Conservation (phyloP, 2,113 vertebrate species). For the Murina feae region DNA sequence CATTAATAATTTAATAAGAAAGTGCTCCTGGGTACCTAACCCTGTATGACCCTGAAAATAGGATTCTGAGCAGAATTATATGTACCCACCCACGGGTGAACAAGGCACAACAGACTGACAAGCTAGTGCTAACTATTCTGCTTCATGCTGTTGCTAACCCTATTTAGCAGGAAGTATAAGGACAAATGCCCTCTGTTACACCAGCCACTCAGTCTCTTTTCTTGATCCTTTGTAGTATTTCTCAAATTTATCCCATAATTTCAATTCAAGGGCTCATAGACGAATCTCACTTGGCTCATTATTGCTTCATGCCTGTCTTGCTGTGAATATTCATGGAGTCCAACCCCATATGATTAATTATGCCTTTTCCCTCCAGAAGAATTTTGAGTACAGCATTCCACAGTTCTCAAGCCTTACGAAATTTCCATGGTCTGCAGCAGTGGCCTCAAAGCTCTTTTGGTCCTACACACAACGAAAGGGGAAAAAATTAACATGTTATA, state of each 20-base stretch:
- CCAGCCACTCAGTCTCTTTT: background rate
- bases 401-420: background rate
- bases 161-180: background rate
- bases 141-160: background rate
- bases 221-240: background rate
- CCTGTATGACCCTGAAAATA: background rate
- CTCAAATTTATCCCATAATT: background rate
- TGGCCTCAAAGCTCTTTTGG: background rate
- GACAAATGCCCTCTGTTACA: background rate
- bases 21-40: background rate
- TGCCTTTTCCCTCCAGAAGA: background rate
- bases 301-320: background rate
- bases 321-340: background rate
- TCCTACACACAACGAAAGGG: too few relatives aligned
- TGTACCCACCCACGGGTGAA: accelerated
- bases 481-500: too few relatives aligned
- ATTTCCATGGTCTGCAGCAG: background rate
- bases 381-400: background rate
- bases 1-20: too few relatives aligned
- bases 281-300: background rate
- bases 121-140: background rate
- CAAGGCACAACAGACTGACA: background rate
- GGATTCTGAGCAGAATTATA: background rate
- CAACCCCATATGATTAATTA: background rate
- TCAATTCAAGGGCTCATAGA: background rate